phyloP scores from a whole-genome alignment of 2,113 vertebrate genomes.

The Callaeas wilsoni region DNA sequence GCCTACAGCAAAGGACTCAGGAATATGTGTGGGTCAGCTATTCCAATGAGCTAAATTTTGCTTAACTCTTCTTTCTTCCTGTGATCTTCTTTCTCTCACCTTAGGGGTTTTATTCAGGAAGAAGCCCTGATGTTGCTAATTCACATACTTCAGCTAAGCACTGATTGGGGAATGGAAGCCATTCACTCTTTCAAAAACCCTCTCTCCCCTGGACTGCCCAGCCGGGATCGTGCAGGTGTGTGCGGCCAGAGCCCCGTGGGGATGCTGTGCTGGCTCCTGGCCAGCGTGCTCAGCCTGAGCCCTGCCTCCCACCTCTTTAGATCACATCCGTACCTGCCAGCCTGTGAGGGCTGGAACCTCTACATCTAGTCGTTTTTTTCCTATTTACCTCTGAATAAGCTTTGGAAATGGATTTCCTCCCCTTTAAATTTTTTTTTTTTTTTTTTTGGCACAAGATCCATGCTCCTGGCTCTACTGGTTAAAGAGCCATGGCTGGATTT shows the following conservation, averaged over 20 bases:
- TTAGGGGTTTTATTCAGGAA: background rate
- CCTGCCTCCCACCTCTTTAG: background rate
- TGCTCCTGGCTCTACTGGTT: constrained; percentile 20
- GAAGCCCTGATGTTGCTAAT: background rate
- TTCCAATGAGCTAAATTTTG: background rate
- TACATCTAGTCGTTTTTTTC: background rate
- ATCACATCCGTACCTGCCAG: background rate
- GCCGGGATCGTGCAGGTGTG: background rate
- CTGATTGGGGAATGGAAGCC: background rate
- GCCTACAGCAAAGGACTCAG: background rate
- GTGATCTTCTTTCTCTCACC: background rate
- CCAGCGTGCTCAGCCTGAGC: background rate
- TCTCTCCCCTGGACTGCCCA: background rate
- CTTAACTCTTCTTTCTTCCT: background rate
- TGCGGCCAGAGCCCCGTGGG: background rate
- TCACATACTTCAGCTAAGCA: background rate
- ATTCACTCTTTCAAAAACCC: background rate
- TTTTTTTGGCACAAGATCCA: constrained; percentile 39
- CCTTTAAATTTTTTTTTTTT: constrained; percentile 8
- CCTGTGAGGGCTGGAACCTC: background rate
- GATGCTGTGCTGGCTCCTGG: background rate
- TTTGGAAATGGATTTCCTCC: constrained; percentile 16
- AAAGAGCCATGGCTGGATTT: constrained; percentile 53
- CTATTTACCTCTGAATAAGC: constrained; percentile 8
- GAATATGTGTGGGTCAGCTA: background rate